A percentile compares a stretch with the other conserved stretches of the same genome.
These are phyloP conservation scores for Phrynocephalus versicolor DNA, from an alignment of 2,113 vertebrate genomes.

Conservation along the genomic window DNA sequence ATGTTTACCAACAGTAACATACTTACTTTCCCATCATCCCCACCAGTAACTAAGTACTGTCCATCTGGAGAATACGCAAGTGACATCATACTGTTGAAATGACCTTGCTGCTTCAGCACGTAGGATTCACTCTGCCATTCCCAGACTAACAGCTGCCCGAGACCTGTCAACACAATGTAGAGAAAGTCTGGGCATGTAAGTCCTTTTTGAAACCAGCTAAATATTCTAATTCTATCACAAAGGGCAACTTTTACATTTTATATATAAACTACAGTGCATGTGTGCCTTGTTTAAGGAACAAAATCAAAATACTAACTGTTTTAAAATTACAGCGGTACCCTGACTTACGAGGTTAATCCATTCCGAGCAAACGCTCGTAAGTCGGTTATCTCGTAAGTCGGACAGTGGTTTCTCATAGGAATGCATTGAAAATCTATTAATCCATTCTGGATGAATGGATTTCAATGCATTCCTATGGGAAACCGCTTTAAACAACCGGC, in stretches of 20 bases:
- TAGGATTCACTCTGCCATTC: constrained; percentile 99
- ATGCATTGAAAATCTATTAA: too few species aligned
- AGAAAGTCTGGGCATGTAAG: background rate
- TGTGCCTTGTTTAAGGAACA: background rate
- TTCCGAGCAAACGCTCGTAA: too few species aligned
- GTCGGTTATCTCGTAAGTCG: too few species aligned
- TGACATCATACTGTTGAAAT: constrained; percentile 95
- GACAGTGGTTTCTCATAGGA: too few species aligned
- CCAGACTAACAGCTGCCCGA: constrained; percentile 97
- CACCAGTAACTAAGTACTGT: constrained; percentile 90
- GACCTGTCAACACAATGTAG: constrained; percentile 70
- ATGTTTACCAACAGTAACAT: background rate
- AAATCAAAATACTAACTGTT: background rate
- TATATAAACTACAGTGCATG: background rate
- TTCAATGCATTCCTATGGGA: too few species aligned
- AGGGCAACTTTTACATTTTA: background rate
- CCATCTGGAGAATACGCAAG: constrained; percentile 94
- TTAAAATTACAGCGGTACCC: too few species aligned
- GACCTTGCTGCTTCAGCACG: constrained; percentile 95
- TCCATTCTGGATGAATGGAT: too few species aligned
- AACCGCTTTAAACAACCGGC: too few species aligned
- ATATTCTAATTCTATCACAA: too few species aligned
- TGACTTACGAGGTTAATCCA: too few species aligned
- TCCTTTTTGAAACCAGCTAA: background rate
- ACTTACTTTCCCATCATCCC: constrained; percentile 93